These are phyloP conservation scores for Brachymystax lenok DNA, from an alignment of 2,797 vertebrate species.

Conservation along the genomic window DNA sequence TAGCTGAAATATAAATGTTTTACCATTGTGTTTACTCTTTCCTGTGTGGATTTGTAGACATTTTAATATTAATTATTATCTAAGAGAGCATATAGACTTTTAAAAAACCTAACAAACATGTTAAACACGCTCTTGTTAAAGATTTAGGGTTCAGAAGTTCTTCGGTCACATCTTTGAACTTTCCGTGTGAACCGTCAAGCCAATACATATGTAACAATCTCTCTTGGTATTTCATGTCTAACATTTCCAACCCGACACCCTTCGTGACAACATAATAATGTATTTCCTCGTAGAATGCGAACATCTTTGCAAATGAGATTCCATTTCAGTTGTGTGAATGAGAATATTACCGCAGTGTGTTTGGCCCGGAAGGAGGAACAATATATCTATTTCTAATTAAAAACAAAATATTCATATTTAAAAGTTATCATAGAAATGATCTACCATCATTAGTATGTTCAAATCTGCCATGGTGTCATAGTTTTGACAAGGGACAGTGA, in stretches of 20 bases:
- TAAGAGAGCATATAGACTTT: no score
- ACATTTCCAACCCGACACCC: neutral
- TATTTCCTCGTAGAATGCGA: neutral
- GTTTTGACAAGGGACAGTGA: neutral
- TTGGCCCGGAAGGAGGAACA: neutral
- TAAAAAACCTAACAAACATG: no score
- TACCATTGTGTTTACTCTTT: no score
- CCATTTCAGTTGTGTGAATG: neutral
- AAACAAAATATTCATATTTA: neutral
- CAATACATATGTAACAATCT: neutral
- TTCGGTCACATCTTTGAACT: no score
- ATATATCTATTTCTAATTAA: neutral
- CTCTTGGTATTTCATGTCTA: neutral
- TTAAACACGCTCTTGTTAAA: no score
- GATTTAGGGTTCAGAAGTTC: no score
- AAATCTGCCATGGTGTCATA: neutral
- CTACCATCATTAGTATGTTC: neutral
- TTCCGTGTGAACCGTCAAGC: neutral
- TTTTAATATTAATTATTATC: neutral
- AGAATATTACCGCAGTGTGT: neutral
- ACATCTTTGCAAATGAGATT: neutral
- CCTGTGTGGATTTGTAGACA: no score
- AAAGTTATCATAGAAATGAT: neutral
- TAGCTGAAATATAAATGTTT: neutral
- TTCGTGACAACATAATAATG: neutral